A percentile compares a stretch with the other conserved stretches of the same genome.
Evolutionary conservation across 2,797 vertebrate genomes (phyloP).

Genomic region (Darevskia mixta): DNA sequence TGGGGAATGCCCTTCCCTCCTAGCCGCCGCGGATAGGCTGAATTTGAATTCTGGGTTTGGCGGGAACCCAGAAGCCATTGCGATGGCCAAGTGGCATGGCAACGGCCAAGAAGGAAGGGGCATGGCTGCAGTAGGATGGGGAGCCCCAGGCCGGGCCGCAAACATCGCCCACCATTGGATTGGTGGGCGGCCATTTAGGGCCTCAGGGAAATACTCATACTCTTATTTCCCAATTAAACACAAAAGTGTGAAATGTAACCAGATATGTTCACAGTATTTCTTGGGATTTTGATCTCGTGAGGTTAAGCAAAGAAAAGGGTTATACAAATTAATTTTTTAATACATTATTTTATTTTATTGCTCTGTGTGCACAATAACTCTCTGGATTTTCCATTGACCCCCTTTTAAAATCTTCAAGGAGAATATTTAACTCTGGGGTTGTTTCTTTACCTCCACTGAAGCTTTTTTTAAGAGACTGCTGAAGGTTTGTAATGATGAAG

Average conservation of each 20-base stretch:
- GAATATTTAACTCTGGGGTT: conserved; percentile 49
- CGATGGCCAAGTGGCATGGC: too few species aligned
- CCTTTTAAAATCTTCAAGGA: conserved; percentile 64
- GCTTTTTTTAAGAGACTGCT: conserved; percentile 59
- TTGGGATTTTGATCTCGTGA: conserved; percentile 65
- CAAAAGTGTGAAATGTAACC: conserved; percentile 66
- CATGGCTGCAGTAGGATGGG: too few species aligned
- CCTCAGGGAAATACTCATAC: conserved; percentile 63
- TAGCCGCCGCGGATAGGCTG: too few species aligned
- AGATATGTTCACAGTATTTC: conserved; percentile 60
- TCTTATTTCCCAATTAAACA: conserved; percentile 65
- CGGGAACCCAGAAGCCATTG: too few species aligned
- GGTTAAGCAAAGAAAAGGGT: conserved; percentile 47
- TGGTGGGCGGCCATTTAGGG: conserved; percentile 38
- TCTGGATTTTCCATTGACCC: conserved; percentile 59
- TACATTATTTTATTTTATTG: conserved; percentile 25
- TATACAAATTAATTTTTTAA: conserved; percentile 37
- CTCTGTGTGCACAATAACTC: conserved; percentile 30
- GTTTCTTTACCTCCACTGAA: conserved; percentile 58
- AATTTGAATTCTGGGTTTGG: too few species aligned
- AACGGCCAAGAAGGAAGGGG: too few species aligned
- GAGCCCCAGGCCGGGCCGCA: too few species aligned
- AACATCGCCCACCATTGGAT: conserved; percentile 28
- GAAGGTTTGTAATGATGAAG: conserved; percentile 69
- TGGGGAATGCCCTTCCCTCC: not conserved